A percentile compares a stretch with the other conserved stretches of the same genome.
Evolutionary conservation across 2,797 vertebrate species (phyloP).

Genomic region (Hoplostethus mediterraneus): DNA sequence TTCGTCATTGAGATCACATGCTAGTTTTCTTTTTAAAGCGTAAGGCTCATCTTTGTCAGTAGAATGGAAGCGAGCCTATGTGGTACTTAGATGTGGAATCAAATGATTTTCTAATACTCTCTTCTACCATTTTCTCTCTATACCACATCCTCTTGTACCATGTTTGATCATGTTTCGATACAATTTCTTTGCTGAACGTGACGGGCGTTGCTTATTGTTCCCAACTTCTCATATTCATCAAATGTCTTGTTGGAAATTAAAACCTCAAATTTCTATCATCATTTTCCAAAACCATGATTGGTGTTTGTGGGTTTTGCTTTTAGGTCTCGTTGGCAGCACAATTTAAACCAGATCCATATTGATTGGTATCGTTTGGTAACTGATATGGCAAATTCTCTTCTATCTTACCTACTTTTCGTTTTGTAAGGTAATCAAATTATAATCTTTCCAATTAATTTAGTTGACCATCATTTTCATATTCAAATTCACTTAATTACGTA

Average conservation of each 20-base stretch:
- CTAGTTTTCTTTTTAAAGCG: neutral
- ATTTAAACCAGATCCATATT: slow-evolving; percentile 28
- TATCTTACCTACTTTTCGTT: slow-evolving; percentile 24
- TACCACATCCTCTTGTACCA: neutral
- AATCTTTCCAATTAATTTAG: neutral
- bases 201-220: neutral
- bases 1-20: neutral
- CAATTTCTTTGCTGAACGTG: slow-evolving; percentile 3
- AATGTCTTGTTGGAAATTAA: neutral
- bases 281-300: neutral
- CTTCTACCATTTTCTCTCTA: too few species aligned
- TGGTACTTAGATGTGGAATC: neutral
- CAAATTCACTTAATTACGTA: neutral
- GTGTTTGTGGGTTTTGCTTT: neutral
- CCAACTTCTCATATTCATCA: neutral
- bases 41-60: neutral
- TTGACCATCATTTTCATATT: neutral
- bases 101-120: neutral
- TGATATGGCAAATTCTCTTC: neutral
- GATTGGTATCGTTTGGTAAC: neutral
- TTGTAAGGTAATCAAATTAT: neutral
- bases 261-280: neutral
- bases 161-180: neutral
- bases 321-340: neutral
- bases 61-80: too few species aligned